These are phyloP conservation scores for Probaryconus sp. DNA, from an alignment of 1,140 invertebrate species.

Conservation along the genomic window DNA sequence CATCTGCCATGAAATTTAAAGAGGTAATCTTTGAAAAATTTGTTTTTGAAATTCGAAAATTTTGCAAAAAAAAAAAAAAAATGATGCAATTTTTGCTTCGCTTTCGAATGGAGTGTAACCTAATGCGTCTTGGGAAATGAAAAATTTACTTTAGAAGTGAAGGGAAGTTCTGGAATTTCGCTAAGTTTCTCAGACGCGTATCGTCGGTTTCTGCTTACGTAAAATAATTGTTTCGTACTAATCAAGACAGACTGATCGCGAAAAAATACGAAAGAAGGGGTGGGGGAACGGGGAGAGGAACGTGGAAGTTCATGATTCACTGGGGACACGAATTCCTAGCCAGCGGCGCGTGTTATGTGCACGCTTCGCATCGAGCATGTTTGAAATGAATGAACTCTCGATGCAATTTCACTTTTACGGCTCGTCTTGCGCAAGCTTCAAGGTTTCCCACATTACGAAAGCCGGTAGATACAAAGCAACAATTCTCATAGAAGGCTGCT, in stretches of 20 bases:
- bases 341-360: constrained; percentile 36
- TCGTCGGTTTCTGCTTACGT: constrained; percentile 36
- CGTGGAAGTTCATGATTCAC: constrained; percentile 61
- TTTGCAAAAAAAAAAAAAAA: too few relatives aligned
- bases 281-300: constrained; percentile 4
- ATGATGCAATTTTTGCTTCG: too few relatives aligned
- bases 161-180: constrained; percentile 43
- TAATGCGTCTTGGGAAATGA: constrained; percentile 31
- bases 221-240: constrained; percentile 49
- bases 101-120: too few relatives aligned
- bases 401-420: constrained; percentile 77
- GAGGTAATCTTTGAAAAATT: too few relatives aligned
- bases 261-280: constrained; percentile 18
- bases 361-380: constrained; percentile 41
- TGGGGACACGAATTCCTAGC: constrained; percentile 40
- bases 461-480: constrained; percentile 69
- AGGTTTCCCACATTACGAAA: constrained; percentile 78
- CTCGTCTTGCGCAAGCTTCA: constrained; percentile 74
- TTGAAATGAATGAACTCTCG: constrained; percentile 75
- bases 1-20: too few relatives aligned
- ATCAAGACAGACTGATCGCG: constrained; percentile 23
- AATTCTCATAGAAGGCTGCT: constrained; percentile 57
- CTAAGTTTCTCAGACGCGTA: constrained; percentile 15
- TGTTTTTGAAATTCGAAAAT: too few relatives aligned
- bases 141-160: constrained; percentile 50